These are phyloP conservation scores for Heliangelus exortis DNA, from an alignment of 2,797 vertebrate species.

Conservation along the genomic window DNA sequence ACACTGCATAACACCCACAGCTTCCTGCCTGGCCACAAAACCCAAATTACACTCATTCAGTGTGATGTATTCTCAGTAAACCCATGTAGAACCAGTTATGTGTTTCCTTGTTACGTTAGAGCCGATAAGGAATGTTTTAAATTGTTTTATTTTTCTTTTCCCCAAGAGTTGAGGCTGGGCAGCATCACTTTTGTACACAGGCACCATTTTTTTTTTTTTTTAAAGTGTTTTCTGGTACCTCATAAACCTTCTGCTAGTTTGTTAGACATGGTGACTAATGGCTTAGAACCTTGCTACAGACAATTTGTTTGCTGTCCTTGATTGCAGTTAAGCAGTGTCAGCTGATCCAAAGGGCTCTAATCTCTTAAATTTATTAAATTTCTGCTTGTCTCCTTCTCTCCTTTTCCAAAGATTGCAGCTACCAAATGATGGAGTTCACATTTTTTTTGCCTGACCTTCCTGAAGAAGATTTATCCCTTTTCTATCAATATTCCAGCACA, in stretches of 20 bases:
- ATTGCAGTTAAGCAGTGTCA: background rate
- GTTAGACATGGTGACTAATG: background rate
- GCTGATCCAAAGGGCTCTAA: background rate
- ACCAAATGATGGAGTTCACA: background rate
- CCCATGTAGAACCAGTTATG: background rate
- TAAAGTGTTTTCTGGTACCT: background rate
- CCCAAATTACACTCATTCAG: background rate
- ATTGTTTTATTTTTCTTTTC: background rate
- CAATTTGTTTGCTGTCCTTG: slow-evolving; percentile 10
- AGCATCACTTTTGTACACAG: background rate
- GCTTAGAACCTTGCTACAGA: background rate
- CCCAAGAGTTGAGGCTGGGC: background rate
- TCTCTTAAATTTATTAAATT: background rate
- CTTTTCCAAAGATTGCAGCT: slow-evolving; percentile 13
- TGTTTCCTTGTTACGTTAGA: background rate
- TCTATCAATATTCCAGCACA: slow-evolving; percentile 5
- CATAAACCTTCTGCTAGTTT: background rate
- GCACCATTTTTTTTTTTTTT: background rate
- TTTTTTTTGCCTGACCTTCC: background rate
- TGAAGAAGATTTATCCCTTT: background rate
- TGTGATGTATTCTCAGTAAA: background rate
- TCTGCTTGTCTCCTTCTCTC: background rate
- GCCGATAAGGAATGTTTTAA: background rate
- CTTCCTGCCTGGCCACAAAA: background rate
- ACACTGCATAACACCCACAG: background rate